Base-by-base conservation (phyloP, 2,888 invertebrate species). In the Mimachlamys varia region DNA sequence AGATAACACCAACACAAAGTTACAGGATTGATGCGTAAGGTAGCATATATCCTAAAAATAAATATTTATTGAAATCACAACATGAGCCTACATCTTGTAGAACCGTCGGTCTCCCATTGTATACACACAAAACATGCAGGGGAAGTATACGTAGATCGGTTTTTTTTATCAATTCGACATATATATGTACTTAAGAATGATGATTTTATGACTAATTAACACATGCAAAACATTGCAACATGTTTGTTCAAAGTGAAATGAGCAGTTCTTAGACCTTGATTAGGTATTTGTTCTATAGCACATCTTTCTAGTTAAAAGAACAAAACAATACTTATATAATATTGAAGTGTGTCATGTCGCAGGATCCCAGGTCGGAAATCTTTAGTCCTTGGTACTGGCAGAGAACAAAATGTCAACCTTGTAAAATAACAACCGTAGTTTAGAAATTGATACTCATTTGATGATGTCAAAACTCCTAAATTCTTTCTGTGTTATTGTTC, bases 391-490 rank as follows among this genome's bases (percentile, higher is more conserved):
- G 58, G 44, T 44, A 44, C 7, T 44, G 44, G 44, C 44, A 44
- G 44, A 44, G 44, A 44, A 5, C n/a, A 58, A 19, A n/a, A 19
- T 58, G 7, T 58, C 58, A 58, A 58, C n/a, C 44, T 44, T 44
- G 7, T 5, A 44, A 3, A 44, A 44, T 44, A 44, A 5, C 44
- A 44, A 44, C 44, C 44, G 44, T 7, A 44, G 44, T 5, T 5
- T 44, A 44, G 44, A 76, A 76, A 22, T 33, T 33, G 12, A 76
- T 33, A 33, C 10, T 33, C 33, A 76, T 33, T 33, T 76, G 15
- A 76, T 91, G 27, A 95, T 91, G 33, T 44, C 76, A 91, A 95
- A 95, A 19, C 87, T 89, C 50, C 92, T 89, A 90, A 92, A 93
- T 38, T 92, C 92, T n/a, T 88, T 19, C 88, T 91, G 90, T 15